Conservation (phyloP, 2,888 invertebrate genomes). For the Creontiades dilutus region DNA sequence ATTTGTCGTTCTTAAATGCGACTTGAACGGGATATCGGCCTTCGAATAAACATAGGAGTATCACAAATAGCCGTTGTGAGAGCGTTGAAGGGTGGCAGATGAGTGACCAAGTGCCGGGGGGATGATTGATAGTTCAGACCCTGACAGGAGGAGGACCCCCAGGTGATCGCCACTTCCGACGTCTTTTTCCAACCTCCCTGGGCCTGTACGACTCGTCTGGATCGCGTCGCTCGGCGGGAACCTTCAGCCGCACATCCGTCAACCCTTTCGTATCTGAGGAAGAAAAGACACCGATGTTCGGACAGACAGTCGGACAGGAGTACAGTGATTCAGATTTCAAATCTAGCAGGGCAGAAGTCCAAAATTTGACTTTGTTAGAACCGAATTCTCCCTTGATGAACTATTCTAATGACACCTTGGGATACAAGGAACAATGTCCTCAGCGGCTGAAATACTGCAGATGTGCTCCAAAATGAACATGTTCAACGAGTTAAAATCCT, state of each 20-base stretch:
- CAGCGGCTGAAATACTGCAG: no score
- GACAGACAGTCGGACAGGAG: neutral
- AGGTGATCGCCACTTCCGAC: constrained; percentile 62
- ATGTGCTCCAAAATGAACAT: no score
- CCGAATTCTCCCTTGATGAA: no score
- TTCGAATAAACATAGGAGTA: constrained; percentile 12
- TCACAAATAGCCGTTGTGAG: constrained; percentile 51
- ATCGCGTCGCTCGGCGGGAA: neutral
- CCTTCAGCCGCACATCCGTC: constrained; percentile 26
- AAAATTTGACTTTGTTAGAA: no score
- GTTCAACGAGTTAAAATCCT: no score
- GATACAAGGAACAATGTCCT: no score
- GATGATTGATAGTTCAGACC: constrained; percentile 43
- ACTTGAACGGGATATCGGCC: neutral
- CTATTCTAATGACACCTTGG: no score
- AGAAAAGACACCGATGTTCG: neutral
- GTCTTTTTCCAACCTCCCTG: constrained; percentile 7
- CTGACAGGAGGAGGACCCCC: constrained; percentile 48
- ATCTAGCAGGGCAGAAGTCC: no score
- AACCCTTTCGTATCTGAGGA: neutral
- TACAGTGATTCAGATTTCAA: no score
- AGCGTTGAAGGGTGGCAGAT: constrained; percentile 60
- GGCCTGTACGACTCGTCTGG: neutral
- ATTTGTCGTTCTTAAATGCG: neutral
- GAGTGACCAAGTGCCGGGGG: constrained; percentile 54